Percentiles rank a stretch among this genome's conserved stretches.
Evolutionary conservation across 1,140 invertebrate genomes (phyloP).

Genomic region (Procambarus clarkii): DNA sequence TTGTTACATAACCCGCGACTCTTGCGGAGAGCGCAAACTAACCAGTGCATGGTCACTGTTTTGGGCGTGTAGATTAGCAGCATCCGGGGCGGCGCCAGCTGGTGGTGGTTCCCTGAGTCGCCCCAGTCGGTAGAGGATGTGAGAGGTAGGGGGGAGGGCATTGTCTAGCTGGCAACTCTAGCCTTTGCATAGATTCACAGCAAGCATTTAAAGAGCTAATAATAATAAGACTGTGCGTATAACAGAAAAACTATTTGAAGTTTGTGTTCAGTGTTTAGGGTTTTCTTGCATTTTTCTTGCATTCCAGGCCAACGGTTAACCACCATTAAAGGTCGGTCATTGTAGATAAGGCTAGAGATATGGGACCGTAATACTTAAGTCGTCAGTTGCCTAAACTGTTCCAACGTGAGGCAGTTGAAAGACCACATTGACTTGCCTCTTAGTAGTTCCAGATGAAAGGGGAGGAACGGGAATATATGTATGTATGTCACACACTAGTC

Average conservation of each 20-base stretch:
- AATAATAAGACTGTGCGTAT: background rate
- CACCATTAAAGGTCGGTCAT: background rate
- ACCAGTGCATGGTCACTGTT: background rate
- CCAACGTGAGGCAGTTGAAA: background rate
- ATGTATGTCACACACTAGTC: too few species aligned
- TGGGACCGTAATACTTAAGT: background rate
- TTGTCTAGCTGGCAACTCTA: background rate
- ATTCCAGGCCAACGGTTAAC: background rate
- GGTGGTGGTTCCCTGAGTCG: background rate
- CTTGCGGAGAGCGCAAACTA: background rate
- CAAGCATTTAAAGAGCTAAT: background rate
- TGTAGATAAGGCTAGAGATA: background rate
- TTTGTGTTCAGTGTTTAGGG: background rate
- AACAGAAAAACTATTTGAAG: background rate
- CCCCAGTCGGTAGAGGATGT: background rate
- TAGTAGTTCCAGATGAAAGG: background rate
- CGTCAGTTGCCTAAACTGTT: too few species aligned
- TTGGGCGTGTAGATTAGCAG: background rate
- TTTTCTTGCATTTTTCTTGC: background rate
- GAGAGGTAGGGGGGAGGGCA: background rate
- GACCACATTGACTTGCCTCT: background rate
- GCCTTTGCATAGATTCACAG: background rate
- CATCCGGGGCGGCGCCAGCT: background rate
- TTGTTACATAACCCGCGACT: background rate
- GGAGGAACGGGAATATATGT: background rate